Percentiles rank a stretch among this genome's conserved stretches.
Evolutionary conservation across 1,140 invertebrate genomes (phyloP).

Genomic region (Leucophenga varia): DNA sequence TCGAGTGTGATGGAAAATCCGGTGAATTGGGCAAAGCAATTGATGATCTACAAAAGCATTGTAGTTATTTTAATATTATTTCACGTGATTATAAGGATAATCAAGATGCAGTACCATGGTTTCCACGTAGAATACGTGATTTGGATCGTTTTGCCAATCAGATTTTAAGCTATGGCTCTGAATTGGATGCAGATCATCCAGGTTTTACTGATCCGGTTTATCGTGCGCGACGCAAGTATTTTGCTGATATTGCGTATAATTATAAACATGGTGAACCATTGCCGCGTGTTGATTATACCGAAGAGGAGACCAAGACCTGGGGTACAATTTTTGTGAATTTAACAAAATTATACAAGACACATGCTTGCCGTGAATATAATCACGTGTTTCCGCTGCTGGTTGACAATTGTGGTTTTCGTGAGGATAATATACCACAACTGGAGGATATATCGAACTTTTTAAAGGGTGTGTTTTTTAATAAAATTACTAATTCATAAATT

Average conservation of each 20-base stretch:
- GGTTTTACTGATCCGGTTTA: slow-evolving; percentile 95
- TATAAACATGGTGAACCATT: slow-evolving; percentile 92
- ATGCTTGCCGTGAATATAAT: slow-evolving; percentile 96
- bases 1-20: slow-evolving; percentile 77
- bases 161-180: slow-evolving; percentile 93
- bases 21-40: slow-evolving; percentile 73
- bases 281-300: slow-evolving; percentile 85
- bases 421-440: slow-evolving; percentile 96
- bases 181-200: slow-evolving; percentile 95
- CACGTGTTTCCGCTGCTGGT: slow-evolving; percentile 94
- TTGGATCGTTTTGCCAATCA: slow-evolving; percentile 97
- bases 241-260: slow-evolving; percentile 96
- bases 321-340: slow-evolving; percentile 85
- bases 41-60: slow-evolving; percentile 67
- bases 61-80: slow-evolving; percentile 82
- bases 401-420: slow-evolving; percentile 94
- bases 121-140: slow-evolving; percentile 90
- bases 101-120: slow-evolving; percentile 90
- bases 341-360: slow-evolving; percentile 86
- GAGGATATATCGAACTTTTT: slow-evolving; percentile 98
- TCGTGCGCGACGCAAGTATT: slow-evolving; percentile 81
- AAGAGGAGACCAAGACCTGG: slow-evolving; percentile 89
- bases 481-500: too few relatives aligned
- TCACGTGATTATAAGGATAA: slow-evolving; percentile 83
- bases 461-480: slow-evolving; percentile 81